Conservation (phyloP, 2,113 vertebrate species). For the Smithornis capensis region DNA sequence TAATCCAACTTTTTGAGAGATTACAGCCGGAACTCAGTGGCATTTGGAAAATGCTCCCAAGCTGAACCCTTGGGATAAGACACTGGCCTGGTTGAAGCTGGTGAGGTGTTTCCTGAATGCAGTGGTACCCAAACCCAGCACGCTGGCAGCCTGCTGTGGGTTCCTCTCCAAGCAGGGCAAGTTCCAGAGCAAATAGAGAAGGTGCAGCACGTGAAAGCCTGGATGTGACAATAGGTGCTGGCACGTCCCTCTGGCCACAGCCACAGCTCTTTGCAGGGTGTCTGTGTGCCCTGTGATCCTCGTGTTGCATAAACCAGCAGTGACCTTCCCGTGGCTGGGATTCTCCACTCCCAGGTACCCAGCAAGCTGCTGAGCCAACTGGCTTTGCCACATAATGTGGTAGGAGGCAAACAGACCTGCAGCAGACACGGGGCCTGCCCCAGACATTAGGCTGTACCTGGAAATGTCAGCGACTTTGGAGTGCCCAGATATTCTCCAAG, state of each 20-base stretch:
- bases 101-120: background rate
- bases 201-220: background rate
- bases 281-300: background rate
- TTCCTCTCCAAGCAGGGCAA: background rate
- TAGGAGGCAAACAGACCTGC: background rate
- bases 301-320: background rate
- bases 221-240: background rate
- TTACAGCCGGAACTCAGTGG: background rate
- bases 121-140: background rate
- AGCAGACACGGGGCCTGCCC: background rate
- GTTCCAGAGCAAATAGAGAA: background rate
- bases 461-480: background rate
- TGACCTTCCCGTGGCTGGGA: background rate
- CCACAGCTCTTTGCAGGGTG: background rate
- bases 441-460: background rate
- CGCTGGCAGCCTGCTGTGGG: background rate
- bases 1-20: background rate
- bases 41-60: background rate
- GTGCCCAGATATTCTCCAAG: background rate
- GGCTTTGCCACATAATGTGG: background rate
- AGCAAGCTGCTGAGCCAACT: background rate
- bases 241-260: background rate
- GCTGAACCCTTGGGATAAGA: background rate
- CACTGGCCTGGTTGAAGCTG: background rate
- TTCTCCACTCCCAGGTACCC: background rate